Evolutionary conservation across 2,888 invertebrate genomes (phyloP).

Genomic region (Megaustenia siamemsis): DNA sequence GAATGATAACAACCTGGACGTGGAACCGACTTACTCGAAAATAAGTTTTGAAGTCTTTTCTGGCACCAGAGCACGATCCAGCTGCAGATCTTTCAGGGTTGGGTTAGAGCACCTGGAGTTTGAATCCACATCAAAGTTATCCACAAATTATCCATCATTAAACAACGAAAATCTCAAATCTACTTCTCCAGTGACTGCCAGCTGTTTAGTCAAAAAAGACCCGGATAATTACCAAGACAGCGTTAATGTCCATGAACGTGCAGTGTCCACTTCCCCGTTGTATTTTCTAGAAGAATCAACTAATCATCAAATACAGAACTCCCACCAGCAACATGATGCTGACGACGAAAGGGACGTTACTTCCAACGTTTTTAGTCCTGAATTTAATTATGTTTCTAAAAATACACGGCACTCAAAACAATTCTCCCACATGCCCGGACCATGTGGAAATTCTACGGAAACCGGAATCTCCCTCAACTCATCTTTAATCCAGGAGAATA

Average conservation of each 20-base stretch:
- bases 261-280: neutral
- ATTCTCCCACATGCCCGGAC: neutral
- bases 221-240: neutral
- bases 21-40: slow-evolving; percentile 67
- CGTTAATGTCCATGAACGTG: neutral
- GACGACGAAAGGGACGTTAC: no score
- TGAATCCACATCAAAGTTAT: neutral
- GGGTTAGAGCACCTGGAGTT: slow-evolving; percentile 84
- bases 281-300: neutral
- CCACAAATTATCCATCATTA: neutral
- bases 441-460: neutral
- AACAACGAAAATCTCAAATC: neutral
- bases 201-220: neutral
- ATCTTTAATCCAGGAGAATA: neutral
- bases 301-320: slow-evolving; percentile 22
- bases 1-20: slow-evolving; percentile 18
- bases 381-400: neutral
- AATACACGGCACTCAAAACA: neutral
- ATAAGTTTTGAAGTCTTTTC: slow-evolving; percentile 93
- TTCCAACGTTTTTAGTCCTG: neutral
- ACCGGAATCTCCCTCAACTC: neutral
- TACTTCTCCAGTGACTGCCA: neutral
- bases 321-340: neutral
- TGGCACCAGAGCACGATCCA: slow-evolving; percentile 97
- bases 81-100: slow-evolving; percentile 91